Percentiles rank a stretch among this genome's conserved stretches.
Conservation (phyloP, 2,113 vertebrate genomes). For the Stigmatopora nigra region DNA sequence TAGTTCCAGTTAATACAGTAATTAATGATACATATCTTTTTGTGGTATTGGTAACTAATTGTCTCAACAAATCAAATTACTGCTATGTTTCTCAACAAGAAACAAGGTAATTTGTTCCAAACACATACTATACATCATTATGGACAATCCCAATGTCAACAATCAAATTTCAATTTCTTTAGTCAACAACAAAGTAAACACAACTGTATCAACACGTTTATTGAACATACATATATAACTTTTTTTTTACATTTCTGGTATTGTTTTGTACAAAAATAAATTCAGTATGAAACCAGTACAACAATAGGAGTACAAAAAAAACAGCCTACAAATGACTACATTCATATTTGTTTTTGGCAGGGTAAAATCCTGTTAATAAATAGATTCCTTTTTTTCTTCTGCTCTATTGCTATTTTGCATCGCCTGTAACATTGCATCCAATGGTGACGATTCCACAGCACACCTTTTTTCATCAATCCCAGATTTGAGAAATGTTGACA, state of each 20-base stretch:
- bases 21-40: too few relatives aligned
- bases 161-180: background rate
- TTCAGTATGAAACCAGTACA: constrained; percentile 21
- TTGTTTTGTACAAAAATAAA: constrained; percentile 28
- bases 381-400: constrained; percentile 42
- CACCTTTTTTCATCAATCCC: constrained; percentile 27
- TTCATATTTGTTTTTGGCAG: constrained; percentile 59
- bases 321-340: constrained; percentile 33
- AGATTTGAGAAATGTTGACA: constrained; percentile 7
- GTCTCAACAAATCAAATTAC: too few relatives aligned
- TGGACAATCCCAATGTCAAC: background rate
- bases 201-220: background rate
- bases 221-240: constrained; percentile 26
- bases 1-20: too few relatives aligned
- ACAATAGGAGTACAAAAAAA: constrained; percentile 17
- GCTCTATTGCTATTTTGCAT: constrained; percentile 12
- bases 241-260: constrained; percentile 25
- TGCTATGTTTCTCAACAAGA: too few relatives aligned
- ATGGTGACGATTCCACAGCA: constrained; percentile 33
- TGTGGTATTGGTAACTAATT: too few relatives aligned
- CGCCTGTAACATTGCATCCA: constrained; percentile 35
- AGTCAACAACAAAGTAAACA: background rate
- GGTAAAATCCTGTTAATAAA: constrained; percentile 69
- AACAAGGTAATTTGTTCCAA: too few relatives aligned
- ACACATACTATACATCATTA: background rate